Conservation (phyloP, 2,797 vertebrate species). For the Gambusia yucatana region DNA sequence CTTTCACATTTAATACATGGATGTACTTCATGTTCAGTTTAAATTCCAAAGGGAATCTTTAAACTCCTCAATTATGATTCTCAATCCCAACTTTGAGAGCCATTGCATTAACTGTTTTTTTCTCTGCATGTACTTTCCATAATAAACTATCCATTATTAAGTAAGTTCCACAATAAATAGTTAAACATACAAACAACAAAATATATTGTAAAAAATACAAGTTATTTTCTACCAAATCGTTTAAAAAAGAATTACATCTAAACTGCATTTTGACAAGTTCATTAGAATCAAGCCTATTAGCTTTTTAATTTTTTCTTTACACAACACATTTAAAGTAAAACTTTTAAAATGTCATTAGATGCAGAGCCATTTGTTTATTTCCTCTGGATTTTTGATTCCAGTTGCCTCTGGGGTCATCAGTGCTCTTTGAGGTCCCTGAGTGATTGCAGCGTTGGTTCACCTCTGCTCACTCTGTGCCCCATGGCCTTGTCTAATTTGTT, state of each 20-base stretch:
- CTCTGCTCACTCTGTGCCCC: conserved; percentile 36
- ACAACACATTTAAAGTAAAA: neutral
- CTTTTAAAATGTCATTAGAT: neutral
- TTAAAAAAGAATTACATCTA: neutral
- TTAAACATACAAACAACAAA: neutral
- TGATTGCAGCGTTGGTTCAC: conserved; percentile 29
- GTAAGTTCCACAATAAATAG: neutral
- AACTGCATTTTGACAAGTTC: neutral
- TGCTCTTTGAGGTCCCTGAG: conserved; percentile 36
- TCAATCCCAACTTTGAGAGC: neutral
- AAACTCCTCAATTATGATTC: neutral
- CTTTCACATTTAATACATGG: neutral
- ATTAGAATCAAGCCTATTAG: neutral
- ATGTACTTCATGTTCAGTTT: neutral
- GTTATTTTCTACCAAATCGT: neutral
- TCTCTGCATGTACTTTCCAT: neutral
- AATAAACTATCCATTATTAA: neutral
- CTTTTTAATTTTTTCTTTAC: neutral
- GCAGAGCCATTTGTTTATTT: neutral
- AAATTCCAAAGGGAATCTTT: neutral
- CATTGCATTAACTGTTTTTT: neutral
- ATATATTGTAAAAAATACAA: neutral
- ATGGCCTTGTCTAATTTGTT: conserved; percentile 63
- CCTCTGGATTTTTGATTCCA: neutral
- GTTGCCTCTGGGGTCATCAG: neutral